A percentile compares a stretch with the other conserved stretches of the same genome.
Conservation (phyloP, 2,797 vertebrate species). For the Synanceia verrucosa region DNA sequence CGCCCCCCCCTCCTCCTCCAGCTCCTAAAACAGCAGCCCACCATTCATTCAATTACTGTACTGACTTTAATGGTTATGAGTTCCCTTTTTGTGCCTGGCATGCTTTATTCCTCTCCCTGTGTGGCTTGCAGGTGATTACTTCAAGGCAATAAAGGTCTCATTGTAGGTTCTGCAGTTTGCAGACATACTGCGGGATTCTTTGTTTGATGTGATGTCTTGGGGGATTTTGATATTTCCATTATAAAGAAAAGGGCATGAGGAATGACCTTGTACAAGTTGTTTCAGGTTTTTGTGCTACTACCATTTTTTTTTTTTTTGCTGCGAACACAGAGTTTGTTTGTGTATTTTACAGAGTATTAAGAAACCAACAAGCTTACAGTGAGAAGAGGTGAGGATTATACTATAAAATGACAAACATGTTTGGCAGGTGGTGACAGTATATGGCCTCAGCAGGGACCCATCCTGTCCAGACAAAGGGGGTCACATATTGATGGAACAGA, state of each 20-base stretch:
- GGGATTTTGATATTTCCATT: constrained; percentile 52
- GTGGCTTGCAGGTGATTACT: constrained; percentile 72
- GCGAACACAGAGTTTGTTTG: background rate
- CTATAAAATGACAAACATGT: background rate
- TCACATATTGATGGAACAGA: constrained; percentile 68
- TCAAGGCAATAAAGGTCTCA: constrained; percentile 66
- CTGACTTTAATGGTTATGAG: constrained; percentile 74
- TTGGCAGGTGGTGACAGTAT: background rate
- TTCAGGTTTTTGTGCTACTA: background rate
- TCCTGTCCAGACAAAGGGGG: constrained; percentile 43
- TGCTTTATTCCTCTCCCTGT: constrained; percentile 61
- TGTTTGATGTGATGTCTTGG: constrained; percentile 47
- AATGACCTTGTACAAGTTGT: constrained; percentile 12
- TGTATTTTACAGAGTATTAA: background rate
- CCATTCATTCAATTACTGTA: constrained; percentile 73
- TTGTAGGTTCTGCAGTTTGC: constrained; percentile 43
- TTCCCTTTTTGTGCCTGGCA: constrained; percentile 60
- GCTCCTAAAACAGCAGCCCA: constrained; percentile 70
- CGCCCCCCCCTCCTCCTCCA: constrained; percentile 2
- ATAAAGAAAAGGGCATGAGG: constrained; percentile 18
- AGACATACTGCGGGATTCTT: constrained; percentile 41
- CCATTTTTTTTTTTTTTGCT: background rate
- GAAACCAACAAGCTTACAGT: background rate
- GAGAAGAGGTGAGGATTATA: background rate
- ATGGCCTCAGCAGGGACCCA: constrained; percentile 32